phyloP scores from a whole-genome alignment of 2,888 invertebrate genomes.

The Eupithecia centaureata region DNA sequence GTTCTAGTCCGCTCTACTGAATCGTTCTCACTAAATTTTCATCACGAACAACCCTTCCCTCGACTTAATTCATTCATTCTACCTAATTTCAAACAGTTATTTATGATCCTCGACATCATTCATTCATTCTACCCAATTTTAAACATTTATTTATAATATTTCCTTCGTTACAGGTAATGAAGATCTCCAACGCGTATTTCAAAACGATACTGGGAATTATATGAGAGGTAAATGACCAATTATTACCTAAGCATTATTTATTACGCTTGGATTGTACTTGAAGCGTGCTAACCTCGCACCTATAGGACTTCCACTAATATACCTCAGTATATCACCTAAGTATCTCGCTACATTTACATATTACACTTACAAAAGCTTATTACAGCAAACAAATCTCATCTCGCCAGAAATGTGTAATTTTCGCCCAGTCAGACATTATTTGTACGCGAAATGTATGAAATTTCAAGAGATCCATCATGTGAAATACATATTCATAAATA shows the following conservation, averaged over 20 bases:
- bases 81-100: slow-evolving; percentile 34
- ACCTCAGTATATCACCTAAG: not conserved
- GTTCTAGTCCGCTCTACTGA: slow-evolving; percentile 20
- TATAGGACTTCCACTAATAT: not conserved
- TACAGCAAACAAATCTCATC: not conserved
- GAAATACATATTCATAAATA: slow-evolving; percentile 29
- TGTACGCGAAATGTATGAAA: slow-evolving; percentile 24
- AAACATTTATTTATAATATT: slow-evolving; percentile 34
- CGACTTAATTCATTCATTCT: not conserved
- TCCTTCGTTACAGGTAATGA: slow-evolving; percentile 67
- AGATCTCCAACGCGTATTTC: slow-evolving; percentile 67
- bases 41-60: not conserved
- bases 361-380: not conserved
- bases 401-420: not conserved
- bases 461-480: slow-evolving; percentile 27
- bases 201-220: slow-evolving; percentile 70
- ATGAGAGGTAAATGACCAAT: slow-evolving; percentile 67
- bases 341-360: not conserved
- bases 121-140: slow-evolving; percentile 21
- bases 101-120: slow-evolving; percentile 11
- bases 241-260: slow-evolving; percentile 21
- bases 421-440: slow-evolving; percentile 13
- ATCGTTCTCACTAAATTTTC: slow-evolving; percentile 27
- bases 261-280: slow-evolving; percentile 43
- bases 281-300: slow-evolving; percentile 40